Evolutionary conservation across 2,797 vertebrate species (phyloP).

Genomic region (Ctenosaura bakeri): DNA sequence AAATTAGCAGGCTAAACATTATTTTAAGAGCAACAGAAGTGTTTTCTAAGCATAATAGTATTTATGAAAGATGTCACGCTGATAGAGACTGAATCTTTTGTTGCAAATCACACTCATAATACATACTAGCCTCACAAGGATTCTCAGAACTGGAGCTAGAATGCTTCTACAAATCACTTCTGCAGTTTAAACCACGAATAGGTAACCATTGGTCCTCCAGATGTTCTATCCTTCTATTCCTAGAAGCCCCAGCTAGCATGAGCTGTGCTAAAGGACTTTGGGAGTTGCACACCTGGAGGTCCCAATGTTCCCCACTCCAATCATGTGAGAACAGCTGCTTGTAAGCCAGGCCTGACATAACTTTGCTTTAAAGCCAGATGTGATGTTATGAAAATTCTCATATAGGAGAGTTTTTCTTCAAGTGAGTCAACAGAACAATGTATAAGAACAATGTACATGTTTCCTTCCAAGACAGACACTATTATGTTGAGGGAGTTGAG

Average conservation of each 20-base stretch:
- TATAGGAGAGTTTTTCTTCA: background rate
- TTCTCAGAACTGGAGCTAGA: slow-evolving; percentile 16
- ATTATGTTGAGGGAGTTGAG: background rate
- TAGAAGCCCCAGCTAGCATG: too few species aligned
- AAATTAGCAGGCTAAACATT: background rate
- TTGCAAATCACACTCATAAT: background rate
- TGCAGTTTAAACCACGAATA: too few species aligned
- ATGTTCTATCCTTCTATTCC: too few species aligned
- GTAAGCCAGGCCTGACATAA: background rate
- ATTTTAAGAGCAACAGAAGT: too few species aligned
- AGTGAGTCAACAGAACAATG: background rate
- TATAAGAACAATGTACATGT: background rate
- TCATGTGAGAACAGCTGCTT: background rate
- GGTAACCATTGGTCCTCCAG: too few species aligned
- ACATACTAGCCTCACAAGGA: background rate
- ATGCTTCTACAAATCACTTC: background rate
- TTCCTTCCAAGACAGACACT: background rate
- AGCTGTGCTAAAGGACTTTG: too few species aligned
- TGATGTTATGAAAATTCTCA: background rate
- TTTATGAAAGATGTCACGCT: slow-evolving; percentile 54
- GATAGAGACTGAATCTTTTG: slow-evolving; percentile 61
- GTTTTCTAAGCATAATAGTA: slow-evolving; percentile 34
- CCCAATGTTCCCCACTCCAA: background rate
- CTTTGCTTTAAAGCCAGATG: background rate
- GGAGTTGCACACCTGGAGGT: background rate